Evolutionary conservation across 2,888 invertebrate species (phyloP).

Genomic region (Coecobrya sp.): DNA sequence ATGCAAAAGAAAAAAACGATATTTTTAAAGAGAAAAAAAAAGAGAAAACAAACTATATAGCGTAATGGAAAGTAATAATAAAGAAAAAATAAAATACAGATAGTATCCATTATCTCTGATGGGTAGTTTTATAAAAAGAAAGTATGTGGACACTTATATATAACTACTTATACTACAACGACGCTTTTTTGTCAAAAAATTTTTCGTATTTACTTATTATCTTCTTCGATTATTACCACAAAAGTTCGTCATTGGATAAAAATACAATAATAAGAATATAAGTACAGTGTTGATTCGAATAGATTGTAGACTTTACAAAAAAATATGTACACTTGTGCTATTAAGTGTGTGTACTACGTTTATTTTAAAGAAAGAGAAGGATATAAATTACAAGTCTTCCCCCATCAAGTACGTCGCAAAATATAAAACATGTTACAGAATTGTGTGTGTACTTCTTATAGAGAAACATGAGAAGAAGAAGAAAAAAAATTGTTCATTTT

Average conservation of each 20-base stretch:
- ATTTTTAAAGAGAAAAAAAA: slow-evolving; percentile 71
- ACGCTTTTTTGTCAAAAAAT: slow-evolving; percentile 30
- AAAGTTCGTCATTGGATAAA: slow-evolving; percentile 57
- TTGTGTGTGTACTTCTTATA: slow-evolving; percentile 15
- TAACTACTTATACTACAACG: background rate
- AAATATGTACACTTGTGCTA: background rate
- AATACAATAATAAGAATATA: background rate
- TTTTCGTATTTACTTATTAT: slow-evolving; percentile 24
- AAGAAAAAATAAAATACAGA: background rate
- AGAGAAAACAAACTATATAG: slow-evolving; percentile 24
- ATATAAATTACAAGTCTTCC: slow-evolving; percentile 63
- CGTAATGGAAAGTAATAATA: background rate
- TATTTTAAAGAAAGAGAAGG: background rate
- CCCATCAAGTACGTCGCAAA: slow-evolving; percentile 22
- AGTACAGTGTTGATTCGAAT: background rate
- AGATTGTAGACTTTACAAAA: background rate
- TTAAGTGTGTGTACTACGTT: background rate
- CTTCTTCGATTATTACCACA: slow-evolving; percentile 41
- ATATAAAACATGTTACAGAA: background rate
- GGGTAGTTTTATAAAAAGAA: slow-evolving; percentile 29
- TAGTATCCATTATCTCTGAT: background rate
- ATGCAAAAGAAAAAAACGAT: slow-evolving; percentile 57
- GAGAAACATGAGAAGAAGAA: no score
- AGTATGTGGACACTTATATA: background rate
- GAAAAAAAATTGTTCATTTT: background rate